Evolutionary conservation across 2,113 vertebrate genomes (phyloP).

Genomic region (Parotia lawesii): DNA sequence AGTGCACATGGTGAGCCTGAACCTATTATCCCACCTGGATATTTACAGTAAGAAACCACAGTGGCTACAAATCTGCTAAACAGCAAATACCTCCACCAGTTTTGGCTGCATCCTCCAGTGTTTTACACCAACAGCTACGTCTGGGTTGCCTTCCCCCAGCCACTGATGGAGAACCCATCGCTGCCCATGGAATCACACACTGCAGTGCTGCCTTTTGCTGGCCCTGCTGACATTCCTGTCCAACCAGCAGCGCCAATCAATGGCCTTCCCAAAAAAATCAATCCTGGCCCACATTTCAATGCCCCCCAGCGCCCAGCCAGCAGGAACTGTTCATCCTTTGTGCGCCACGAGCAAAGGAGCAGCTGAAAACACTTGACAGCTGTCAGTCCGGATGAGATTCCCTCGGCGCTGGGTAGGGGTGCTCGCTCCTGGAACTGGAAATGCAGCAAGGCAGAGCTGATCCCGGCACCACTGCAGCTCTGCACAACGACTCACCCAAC

Average conservation of each 20-base stretch:
- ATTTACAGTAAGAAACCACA: background rate
- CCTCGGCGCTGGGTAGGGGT: accelerated
- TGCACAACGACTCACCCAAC: background rate
- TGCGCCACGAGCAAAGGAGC: background rate
- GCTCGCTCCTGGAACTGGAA: background rate
- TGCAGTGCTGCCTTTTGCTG: background rate
- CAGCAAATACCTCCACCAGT: background rate
- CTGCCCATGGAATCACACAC: background rate
- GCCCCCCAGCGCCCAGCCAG: accelerated
- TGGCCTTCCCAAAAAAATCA: background rate
- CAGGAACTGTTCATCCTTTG: background rate
- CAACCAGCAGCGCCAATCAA: background rate
- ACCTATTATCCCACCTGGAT: background rate
- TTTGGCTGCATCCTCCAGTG: background rate
- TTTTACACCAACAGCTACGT: background rate
- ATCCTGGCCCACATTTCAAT: background rate
- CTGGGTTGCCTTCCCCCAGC: background rate
- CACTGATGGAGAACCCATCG: background rate
- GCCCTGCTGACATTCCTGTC: accelerated
- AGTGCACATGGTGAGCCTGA: background rate
- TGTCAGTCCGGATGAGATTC: background rate
- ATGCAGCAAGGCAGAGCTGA: background rate
- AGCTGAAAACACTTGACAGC: background rate
- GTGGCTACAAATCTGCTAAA: background rate
- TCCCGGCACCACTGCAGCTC: accelerated